Conservation (phyloP, 2,888 invertebrate genomes). For the Trichogramma dendrolimi region DNA sequence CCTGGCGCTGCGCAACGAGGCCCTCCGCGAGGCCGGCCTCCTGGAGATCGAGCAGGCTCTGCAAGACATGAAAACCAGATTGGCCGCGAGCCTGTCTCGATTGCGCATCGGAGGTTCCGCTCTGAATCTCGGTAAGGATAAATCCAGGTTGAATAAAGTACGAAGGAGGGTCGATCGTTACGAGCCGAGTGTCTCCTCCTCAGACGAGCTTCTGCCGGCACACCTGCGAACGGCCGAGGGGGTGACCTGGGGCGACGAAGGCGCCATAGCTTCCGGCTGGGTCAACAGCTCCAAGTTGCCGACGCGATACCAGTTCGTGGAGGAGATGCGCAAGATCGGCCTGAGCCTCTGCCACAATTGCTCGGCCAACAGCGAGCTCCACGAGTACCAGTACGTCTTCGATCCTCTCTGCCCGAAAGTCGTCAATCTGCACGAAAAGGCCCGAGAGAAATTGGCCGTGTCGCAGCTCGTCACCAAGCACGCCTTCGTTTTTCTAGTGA, state of each 20-base stretch:
- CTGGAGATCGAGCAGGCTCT: slow-evolving; percentile 61
- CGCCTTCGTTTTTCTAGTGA: slow-evolving; percentile 59
- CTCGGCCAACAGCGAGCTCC: slow-evolving; percentile 31
- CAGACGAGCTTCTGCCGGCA: slow-evolving; percentile 66
- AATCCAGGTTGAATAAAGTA: background rate
- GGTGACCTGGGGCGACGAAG: slow-evolving; percentile 56
- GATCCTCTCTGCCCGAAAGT: slow-evolving; percentile 62
- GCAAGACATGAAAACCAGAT: slow-evolving; percentile 63
- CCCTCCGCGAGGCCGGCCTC: slow-evolving; percentile 42
- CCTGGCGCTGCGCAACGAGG: slow-evolving; percentile 32
- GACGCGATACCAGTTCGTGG: slow-evolving; percentile 54
- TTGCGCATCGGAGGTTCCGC: slow-evolving; percentile 73
- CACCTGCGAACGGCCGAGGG: slow-evolving; percentile 68
- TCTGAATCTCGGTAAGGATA: slow-evolving; percentile 54
- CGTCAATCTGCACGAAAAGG: slow-evolving; percentile 58
- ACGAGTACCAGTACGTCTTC: slow-evolving; percentile 54
- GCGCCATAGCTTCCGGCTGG: slow-evolving; percentile 70
- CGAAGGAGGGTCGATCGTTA: slow-evolving; percentile 16
- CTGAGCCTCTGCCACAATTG: slow-evolving; percentile 53
- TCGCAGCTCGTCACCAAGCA: slow-evolving; percentile 58
- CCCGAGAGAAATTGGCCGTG: slow-evolving; percentile 57
- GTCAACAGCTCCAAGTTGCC: slow-evolving; percentile 69
- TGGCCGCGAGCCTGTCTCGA: slow-evolving; percentile 74
- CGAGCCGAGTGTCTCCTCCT: too few relatives aligned
- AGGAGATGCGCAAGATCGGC: slow-evolving; percentile 53